Conservation (phyloP, 2,113 vertebrate genomes). For the Tricholaema leucomelas region DNA sequence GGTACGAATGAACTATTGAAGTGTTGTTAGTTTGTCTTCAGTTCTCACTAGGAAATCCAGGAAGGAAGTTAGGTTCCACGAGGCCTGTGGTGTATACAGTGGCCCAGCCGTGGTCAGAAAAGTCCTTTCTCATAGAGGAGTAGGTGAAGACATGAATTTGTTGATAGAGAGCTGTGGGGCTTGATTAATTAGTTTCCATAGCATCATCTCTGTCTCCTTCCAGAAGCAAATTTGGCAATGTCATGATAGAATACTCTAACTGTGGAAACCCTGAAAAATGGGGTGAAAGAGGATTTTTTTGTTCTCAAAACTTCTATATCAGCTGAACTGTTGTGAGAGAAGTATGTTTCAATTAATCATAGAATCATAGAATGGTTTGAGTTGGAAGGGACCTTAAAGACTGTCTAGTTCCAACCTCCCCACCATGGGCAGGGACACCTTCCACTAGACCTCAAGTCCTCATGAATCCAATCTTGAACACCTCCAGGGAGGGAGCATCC, state of each 20-base stretch:
- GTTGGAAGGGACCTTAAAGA: too few species aligned
- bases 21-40: background rate
- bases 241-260: background rate
- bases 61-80: rapidly evolving
- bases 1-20: background rate
- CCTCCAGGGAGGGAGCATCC: too few species aligned
- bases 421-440: too few species aligned
- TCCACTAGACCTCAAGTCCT: too few species aligned
- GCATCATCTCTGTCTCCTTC: background rate
- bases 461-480: too few species aligned
- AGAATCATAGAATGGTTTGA: too few species aligned
- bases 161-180: background rate
- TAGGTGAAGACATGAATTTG: background rate
- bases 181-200: background rate
- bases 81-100: background rate
- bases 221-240: background rate
- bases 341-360: background rate
- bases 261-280: background rate
- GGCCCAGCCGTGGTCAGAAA: background rate
- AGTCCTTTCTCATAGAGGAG: background rate
- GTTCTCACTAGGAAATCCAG: background rate
- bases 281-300: background rate
- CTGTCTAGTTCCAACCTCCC: too few species aligned
- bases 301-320: background rate
- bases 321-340: background rate